Percentiles rank a stretch among this genome's conserved stretches.
Evolutionary conservation across 2,888 invertebrate genomes (phyloP).

Genomic region (Elysia crispata): DNA sequence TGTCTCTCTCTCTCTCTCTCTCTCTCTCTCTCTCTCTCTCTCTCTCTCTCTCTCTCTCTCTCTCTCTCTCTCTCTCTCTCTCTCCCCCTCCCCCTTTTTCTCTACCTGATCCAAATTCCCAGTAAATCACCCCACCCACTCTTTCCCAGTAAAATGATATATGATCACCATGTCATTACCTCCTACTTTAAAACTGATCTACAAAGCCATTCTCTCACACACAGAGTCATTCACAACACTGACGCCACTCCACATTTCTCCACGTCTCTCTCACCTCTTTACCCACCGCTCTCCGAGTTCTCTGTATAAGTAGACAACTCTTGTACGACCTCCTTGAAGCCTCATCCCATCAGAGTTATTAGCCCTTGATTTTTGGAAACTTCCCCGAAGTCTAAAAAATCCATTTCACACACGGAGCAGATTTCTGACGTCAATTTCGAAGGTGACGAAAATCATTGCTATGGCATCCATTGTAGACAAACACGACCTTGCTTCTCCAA

Average conservation of each 20-base stretch:
- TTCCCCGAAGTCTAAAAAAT: not conserved
- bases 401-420: no score
- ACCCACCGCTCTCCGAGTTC: no score
- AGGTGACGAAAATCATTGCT: no score
- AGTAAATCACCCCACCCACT: not conserved
- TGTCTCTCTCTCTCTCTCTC: not conserved
- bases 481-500: no score
- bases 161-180: not conserved
- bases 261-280: no score
- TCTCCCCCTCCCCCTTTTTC: constrained; percentile 10
- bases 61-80: not conserved
- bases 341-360: not conserved
- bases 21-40: not conserved
- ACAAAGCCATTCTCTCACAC: no score
- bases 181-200: not conserved
- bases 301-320: not conserved
- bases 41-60: not conserved
- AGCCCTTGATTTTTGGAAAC: no score
- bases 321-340: not conserved
- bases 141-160: not conserved
- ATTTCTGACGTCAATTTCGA: no score
- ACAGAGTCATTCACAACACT: no score
- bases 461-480: no score
- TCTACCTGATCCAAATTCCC: not conserved
- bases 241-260: no score